Conservation (phyloP, 2,113 vertebrate genomes). For the Aptenodytes patagonicus region DNA sequence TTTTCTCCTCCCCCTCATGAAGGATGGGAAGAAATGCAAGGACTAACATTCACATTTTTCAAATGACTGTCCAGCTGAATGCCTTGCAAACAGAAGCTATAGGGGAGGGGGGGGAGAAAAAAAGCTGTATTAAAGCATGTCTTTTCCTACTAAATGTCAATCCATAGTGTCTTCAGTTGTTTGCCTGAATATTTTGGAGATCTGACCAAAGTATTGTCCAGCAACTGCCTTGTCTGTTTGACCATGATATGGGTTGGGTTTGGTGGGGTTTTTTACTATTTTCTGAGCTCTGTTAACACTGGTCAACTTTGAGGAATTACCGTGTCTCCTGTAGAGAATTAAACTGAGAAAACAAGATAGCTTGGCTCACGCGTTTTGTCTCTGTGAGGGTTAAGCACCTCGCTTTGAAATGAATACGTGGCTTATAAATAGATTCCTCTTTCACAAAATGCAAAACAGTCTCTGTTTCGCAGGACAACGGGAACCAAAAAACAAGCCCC, state of each 20-base stretch:
- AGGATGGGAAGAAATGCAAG: not conserved
- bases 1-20: not conserved
- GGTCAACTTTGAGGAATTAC: not conserved
- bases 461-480: not conserved
- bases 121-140: not conserved
- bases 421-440: constrained; percentile 41
- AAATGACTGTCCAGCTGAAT: not conserved
- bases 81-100: not conserved
- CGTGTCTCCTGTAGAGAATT: not conserved
- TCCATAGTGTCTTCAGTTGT: not conserved
- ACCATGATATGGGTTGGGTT: accelerated
- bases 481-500: not conserved
- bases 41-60: accelerated
- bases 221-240: not conserved
- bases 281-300: not conserved
- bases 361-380: not conserved
- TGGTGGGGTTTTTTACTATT: not conserved
- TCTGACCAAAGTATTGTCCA: not conserved
- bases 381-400: not conserved
- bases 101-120: not conserved
- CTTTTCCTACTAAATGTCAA: not conserved
- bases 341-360: not conserved
- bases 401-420: not conserved
- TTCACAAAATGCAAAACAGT: constrained; percentile 10
- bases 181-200: not conserved